Evolutionary conservation across 2,888 invertebrate genomes (phyloP), one percentile per base, ranked within the genome.

Genomic region (Salticus scenicus): DNA sequence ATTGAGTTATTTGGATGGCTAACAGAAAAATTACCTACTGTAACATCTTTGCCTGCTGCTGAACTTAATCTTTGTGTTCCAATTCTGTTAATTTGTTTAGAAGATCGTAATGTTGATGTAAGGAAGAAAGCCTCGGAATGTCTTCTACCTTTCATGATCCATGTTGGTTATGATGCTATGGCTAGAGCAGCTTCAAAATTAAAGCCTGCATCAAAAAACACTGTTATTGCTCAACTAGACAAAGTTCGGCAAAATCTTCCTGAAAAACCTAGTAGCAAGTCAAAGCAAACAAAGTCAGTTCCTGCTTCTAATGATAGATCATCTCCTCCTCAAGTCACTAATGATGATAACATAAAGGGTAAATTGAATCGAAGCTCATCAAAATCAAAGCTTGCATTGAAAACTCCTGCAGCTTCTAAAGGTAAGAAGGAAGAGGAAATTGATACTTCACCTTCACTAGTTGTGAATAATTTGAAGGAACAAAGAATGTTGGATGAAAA

Each of bases 401-500:
- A 88, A 79, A 20, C 86, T 72, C 63, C 71, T 7, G n/a, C 41
- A 20, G 7, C 79, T 41, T 30, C 27, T 12, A 66, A 74, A 20
- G 89, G 89, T 80, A 97, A 96, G 90, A 97, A 97, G 90, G 94
- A 95, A 5, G 94, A 95, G 10, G 97, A 97, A 82, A 97, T 97
- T 82, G 93, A 95, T 14, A 97, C 97, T 89, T 94, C 95, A 0
- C 96, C 97, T 0, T 92, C 97, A 1, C 92, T 98, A 67, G 94
- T 95, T 0, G 93, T 94, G 24, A 97, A 97, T 90, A 96, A 95
- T 90, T 93, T 96, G 72, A 99, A 99, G 91, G 96, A 97, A 91
- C 97, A 98, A 91, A 93, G 99, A 76, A 94, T 96, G 67, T 95
- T 97, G 70, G 99, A 99, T 90, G 99, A 99, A 91, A 97, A 96